Evolutionary conservation across 2,113 vertebrate species (phyloP), one percentile per base, ranked within the genome.

Genomic region (Saguinus imperator): DNA sequence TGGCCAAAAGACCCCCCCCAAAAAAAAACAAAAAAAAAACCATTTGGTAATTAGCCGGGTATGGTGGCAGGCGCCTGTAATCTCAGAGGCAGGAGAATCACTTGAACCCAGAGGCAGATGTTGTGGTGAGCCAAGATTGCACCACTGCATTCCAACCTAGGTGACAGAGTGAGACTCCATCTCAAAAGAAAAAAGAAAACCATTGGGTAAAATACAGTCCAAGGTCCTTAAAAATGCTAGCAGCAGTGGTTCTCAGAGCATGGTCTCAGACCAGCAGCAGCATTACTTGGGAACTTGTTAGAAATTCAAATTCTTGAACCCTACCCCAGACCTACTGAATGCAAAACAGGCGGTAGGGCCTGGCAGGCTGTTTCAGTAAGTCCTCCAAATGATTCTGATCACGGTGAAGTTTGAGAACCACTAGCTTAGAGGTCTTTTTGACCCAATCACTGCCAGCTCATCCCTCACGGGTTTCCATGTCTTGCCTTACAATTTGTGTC

Each of bases 341-440:
- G 66, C 18, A 12, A 45, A 75, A 40, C 35, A 87, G 72, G 64
- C 14, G 72, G 43, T 58, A 73, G 50, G 17, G 37, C 52, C 52
- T 13, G 58, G 75, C 48, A 83, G 2, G 64, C 32, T 91, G 29
- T 87, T 86, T 89, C 20, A 61, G 2, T 43, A 45, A 91, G 29
- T 27, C 21, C 8, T 90, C 40, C 94, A 72, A 45, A 64, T 80
- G 86, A 89, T 84, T 87, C 48, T 82, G 37, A 73, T 82, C 66
- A 66, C 76, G 76, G 5, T 91, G 68, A 90, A 76, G 40, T 87
- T 75, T 90, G 85, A 94, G 48, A 94, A 58, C 73, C 50, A 35
- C 11, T 77, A 32, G 43, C 70, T 89, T 75, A 70, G 43, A 81
- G 25, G 64, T 64, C 52, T 45, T 61, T 76, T 35, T 79, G 55